Evolutionary conservation across 1,140 invertebrate species (phyloP), one percentile per base, ranked within the genome.

Genomic region (Lucilia sericata): DNA sequence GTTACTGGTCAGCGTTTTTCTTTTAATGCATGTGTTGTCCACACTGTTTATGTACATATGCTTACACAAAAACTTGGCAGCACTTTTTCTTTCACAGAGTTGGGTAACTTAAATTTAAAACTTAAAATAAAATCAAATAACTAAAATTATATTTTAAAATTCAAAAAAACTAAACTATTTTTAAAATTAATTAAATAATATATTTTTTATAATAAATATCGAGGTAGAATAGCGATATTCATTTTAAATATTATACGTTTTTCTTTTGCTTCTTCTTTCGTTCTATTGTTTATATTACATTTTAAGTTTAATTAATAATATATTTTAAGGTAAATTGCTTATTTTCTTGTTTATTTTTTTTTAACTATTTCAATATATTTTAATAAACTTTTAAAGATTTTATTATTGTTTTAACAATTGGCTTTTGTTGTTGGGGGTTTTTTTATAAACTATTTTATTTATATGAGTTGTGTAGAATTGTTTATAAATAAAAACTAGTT

Each of bases 141-240:
- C n/a, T n/a, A 60, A 49, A 81, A 81, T 12, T 2, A 49, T 9
- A 49, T 78, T 21, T 78, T 7, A 30, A 78, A 36, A 25, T 78
- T 7, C n/a, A n/a, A n/a, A 47, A 21, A 78, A 9, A 78, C 9
- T 30, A 30, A 30, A 30, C 25, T 30, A 30, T 30, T 30, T 30
- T 30, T 30, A 30, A 30, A 30, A 30, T 3, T 30, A n/a, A n/a
- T n/a, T n/a, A n/a, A n/a, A n/a, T n/a, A n/a, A n/a, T n/a, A n/a
- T 30, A 30, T 2, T 1, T 30, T 30, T 30, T 25, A 21, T 60
- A 47, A 82, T 30, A 82, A 82, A 82, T 60, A 70, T 60, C 81
- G 81, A 82, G 81, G 81, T 82, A 82, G 81, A 55, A 82, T 13
- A 82, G 81, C 49, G 49, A 60, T 82, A 82, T 82, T 82, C 60